Evolutionary conservation across 1,140 invertebrate genomes (phyloP).

Genomic region (Anagrus nilaparvatae): DNA sequence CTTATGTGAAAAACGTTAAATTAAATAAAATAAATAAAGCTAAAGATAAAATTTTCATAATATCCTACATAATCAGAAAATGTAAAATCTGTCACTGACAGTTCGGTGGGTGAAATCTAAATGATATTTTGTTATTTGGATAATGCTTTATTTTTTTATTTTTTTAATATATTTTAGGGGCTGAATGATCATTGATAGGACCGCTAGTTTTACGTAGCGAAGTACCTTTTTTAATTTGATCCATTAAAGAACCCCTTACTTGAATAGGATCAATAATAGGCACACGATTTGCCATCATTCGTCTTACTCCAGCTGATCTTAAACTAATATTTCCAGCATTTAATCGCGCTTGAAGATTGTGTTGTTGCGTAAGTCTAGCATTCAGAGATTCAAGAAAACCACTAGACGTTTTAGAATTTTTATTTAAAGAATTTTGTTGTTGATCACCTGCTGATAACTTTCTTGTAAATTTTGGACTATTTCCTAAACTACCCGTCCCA

Average conservation of each 20-base stretch:
- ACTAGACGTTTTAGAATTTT: slow-evolving; percentile 37
- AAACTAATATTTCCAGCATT: slow-evolving; percentile 22
- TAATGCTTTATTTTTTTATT: too few species aligned
- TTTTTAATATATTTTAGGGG: slow-evolving; percentile 55
- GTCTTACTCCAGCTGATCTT: slow-evolving; percentile 58
- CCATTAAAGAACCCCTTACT: slow-evolving; percentile 66
- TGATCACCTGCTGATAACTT: slow-evolving; percentile 24
- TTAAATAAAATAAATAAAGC: too few species aligned
- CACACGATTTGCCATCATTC: slow-evolving; percentile 44
- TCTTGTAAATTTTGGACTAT: slow-evolving; percentile 30
- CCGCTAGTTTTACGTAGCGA: slow-evolving; percentile 58
- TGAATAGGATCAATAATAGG: slow-evolving; percentile 44
- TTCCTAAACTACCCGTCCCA: slow-evolving; percentile 27
- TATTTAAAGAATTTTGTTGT: slow-evolving; percentile 11
- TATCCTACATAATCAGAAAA: too few species aligned
- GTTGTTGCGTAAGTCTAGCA: slow-evolving; percentile 55
- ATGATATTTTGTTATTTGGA: too few species aligned
- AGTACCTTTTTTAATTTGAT: slow-evolving; percentile 80
- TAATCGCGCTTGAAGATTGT: slow-evolving; percentile 47
- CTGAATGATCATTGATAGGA: slow-evolving; percentile 51
- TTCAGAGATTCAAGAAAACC: slow-evolving; percentile 67
- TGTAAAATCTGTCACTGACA: slow-evolving; percentile 14
- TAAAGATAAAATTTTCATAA: too few species aligned
- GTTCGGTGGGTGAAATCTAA: slow-evolving; percentile 4
- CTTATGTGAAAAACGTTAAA: too few species aligned